Evolutionary conservation across 2,797 vertebrate genomes (phyloP).

Genomic region (Knipowitschia caucasica): DNA sequence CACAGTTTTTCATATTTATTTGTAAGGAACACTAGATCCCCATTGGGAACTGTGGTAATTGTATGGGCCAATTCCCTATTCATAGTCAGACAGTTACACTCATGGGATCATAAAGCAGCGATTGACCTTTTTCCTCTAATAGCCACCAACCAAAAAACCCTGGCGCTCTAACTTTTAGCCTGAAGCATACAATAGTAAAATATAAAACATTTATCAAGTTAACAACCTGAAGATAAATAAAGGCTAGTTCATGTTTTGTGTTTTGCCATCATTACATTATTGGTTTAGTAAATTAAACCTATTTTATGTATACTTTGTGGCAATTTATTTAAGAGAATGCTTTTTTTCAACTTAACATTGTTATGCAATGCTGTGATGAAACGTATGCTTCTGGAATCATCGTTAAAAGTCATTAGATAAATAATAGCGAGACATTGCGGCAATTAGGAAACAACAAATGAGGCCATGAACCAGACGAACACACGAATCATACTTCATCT

Average conservation of each 20-base stretch:
- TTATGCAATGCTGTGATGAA: constrained; percentile 29
- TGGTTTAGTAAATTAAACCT: background rate
- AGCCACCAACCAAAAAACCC: constrained; percentile 16
- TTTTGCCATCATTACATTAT: background rate
- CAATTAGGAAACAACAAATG: constrained; percentile 53
- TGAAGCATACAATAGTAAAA: background rate
- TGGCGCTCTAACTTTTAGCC: background rate
- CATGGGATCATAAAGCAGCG: constrained; percentile 23
- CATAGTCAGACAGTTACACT: constrained; percentile 36
- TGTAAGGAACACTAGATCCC: constrained; percentile 7
- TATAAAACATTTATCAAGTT: background rate
- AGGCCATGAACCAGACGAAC: constrained; percentile 33
- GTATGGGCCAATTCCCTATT: constrained; percentile 43
- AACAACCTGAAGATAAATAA: no score
- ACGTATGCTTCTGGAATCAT: constrained; percentile 14
- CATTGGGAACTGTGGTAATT: constrained; percentile 8
- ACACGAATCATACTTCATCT: constrained; percentile 31
- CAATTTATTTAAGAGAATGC: no score
- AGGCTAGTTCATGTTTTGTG: no score
- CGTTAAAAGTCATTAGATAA: constrained; percentile 45
- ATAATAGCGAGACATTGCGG: constrained; percentile 41
- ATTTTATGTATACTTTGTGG: background rate
- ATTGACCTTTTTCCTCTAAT: constrained; percentile 38
- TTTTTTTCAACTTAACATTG: background rate
- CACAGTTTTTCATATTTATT: background rate